Percentiles rank a stretch among this genome's conserved stretches.
These are phyloP conservation scores for Brachionus angularis DNA, from an alignment of 1,140 invertebrate genomes.

Conservation along the genomic window DNA sequence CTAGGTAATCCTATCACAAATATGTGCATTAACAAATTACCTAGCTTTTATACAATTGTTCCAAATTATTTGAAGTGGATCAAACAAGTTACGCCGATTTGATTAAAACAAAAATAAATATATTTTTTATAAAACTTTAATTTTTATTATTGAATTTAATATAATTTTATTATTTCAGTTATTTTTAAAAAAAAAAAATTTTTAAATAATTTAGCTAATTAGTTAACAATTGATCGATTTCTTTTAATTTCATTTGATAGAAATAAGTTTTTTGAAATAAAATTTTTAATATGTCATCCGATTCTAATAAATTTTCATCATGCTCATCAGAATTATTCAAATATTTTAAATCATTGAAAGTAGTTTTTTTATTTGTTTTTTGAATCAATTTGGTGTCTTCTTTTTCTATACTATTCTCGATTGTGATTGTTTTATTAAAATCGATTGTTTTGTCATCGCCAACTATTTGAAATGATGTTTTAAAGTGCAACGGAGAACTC, in stretches of 20 bases:
- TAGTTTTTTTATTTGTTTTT: not conserved
- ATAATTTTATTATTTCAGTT: too few relatives aligned
- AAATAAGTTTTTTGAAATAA: conserved; percentile 32
- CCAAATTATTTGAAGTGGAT: conserved; percentile 22
- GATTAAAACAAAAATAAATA: too few relatives aligned
- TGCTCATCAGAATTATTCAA: not conserved
- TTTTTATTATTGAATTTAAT: too few relatives aligned
- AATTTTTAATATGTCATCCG: conserved; percentile 27
- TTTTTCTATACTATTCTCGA: not conserved
- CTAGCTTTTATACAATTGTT: conserved; percentile 36
- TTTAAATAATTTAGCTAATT: conserved; percentile 8
- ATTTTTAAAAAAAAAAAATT: not conserved
- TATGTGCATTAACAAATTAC: not conserved
- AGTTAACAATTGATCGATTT: not conserved
- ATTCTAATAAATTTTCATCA: not conserved
- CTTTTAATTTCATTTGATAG: conserved; percentile 15
- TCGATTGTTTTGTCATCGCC: not conserved
- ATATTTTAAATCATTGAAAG: not conserved
- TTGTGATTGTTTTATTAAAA: too few relatives aligned
- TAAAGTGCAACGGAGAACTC: not conserved
- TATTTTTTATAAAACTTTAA: too few relatives aligned
- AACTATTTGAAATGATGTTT: not conserved
- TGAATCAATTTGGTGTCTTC: not conserved
- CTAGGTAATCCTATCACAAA: not conserved
- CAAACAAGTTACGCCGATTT: too few relatives aligned